Conservation (phyloP, 2,113 vertebrate species). For the Etheostoma cragini region DNA sequence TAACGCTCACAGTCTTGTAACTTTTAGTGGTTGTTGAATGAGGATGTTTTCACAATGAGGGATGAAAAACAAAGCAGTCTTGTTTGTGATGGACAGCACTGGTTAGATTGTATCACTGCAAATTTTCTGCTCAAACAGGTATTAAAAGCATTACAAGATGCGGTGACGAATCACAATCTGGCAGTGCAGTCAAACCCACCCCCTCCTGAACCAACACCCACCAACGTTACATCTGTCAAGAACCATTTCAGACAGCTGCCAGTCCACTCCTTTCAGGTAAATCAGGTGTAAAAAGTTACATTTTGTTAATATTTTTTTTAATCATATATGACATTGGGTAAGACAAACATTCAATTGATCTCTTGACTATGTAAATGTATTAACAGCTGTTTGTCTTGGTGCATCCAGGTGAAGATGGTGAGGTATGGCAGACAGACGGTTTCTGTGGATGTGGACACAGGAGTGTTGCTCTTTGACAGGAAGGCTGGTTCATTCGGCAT, state of each 20-base stretch:
- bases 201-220: slow-evolving; percentile 27
- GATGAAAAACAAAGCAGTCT: not conserved
- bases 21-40: not conserved
- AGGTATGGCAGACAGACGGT: slow-evolving; percentile 83
- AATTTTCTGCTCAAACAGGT: slow-evolving; percentile 76
- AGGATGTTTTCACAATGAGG: not conserved
- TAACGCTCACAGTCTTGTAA: not conserved
- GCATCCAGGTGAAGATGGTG: slow-evolving; percentile 85
- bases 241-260: slow-evolving; percentile 73
- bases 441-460: slow-evolving; percentile 85
- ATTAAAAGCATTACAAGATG: slow-evolving; percentile 87
- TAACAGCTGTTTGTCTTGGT: not conserved
- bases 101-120: not conserved
- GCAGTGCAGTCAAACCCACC: slow-evolving; percentile 76
- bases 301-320: not conserved
- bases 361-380: not conserved
- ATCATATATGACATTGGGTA: not conserved
- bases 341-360: not conserved
- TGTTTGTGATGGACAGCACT: not conserved
- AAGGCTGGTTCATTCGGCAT: slow-evolving; percentile 70
- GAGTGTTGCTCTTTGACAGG: slow-evolving; percentile 84
- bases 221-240: slow-evolving; percentile 55
- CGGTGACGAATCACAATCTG: slow-evolving; percentile 85
- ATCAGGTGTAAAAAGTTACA: not conserved
- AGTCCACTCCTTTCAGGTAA: slow-evolving; percentile 87